phyloP scores from a whole-genome alignment of 2,113 vertebrate species.

The Emydura subglobosa region DNA sequence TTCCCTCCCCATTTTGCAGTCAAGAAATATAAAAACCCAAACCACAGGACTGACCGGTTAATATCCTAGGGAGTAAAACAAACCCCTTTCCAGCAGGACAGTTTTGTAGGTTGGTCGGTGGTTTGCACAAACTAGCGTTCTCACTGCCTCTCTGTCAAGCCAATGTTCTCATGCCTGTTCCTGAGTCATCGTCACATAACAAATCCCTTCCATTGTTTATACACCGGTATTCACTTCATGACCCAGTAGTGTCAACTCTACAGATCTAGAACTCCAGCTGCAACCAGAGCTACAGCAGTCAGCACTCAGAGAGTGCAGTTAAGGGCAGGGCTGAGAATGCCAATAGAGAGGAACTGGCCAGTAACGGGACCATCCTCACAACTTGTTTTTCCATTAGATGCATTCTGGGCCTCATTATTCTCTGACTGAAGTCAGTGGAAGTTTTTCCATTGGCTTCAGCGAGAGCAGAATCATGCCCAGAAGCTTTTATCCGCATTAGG shows the following conservation, averaged over 20 bases:
- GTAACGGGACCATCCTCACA: background rate
- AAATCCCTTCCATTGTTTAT: conserved; percentile 14
- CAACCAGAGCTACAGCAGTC: background rate
- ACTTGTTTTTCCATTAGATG: background rate
- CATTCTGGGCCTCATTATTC: background rate
- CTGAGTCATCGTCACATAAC: background rate
- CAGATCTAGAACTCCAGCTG: background rate
- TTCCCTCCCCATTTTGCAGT: background rate
- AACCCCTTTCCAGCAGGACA: conserved; percentile 13
- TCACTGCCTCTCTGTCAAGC: background rate
- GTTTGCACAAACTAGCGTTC: background rate
- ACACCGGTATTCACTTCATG: background rate
- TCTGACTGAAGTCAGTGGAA: background rate
- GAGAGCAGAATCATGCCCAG: background rate
- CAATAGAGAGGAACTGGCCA: background rate
- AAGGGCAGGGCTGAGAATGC: background rate
- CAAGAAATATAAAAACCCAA: conserved; percentile 8
- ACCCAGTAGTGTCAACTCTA: background rate
- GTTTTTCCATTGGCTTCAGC: background rate
- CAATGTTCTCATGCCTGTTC: background rate
- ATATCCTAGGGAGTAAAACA: conserved; percentile 16
- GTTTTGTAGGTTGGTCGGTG: background rate
- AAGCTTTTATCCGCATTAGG: background rate
- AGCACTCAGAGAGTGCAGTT: background rate
- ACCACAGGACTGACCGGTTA: conserved; percentile 10